Evolutionary conservation across 2,113 vertebrate genomes (phyloP).

Genomic region (Mormyrus lacerda): DNA sequence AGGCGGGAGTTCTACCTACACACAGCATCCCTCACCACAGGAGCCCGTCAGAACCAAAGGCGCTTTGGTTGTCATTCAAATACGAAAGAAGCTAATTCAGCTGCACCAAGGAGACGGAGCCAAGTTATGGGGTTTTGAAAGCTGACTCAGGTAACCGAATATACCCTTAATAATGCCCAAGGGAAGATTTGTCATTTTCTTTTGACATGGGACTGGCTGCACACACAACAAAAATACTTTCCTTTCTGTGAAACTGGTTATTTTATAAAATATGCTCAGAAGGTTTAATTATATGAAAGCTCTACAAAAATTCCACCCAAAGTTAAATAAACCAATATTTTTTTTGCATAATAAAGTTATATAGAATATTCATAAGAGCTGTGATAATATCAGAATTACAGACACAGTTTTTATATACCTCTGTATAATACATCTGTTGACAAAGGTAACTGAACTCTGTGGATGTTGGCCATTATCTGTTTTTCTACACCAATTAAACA

Average conservation of each 20-base stretch:
- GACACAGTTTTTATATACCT: background rate
- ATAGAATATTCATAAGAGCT: background rate
- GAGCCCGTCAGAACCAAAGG: background rate
- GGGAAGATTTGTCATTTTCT: background rate
- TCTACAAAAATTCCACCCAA: background rate
- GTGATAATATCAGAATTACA: background rate
- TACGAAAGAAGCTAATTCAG: background rate
- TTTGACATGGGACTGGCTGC: background rate
- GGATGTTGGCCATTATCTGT: background rate
- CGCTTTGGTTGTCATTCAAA: background rate
- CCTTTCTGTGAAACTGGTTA: background rate
- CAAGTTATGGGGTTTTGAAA: background rate
- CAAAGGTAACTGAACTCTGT: background rate
- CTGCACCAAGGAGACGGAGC: background rate
- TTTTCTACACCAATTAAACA: background rate
- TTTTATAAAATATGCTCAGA: background rate
- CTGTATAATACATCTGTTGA: background rate
- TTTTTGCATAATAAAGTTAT: background rate
- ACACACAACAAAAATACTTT: background rate
- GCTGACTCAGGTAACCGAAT: background rate
- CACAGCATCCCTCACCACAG: background rate
- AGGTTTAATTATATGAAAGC: background rate
- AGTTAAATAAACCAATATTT: background rate
- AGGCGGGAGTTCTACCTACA: background rate
- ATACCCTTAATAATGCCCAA: background rate